Base-by-base conservation (phyloP, 2,113 vertebrate species). In the Loxodonta africana region DNA sequence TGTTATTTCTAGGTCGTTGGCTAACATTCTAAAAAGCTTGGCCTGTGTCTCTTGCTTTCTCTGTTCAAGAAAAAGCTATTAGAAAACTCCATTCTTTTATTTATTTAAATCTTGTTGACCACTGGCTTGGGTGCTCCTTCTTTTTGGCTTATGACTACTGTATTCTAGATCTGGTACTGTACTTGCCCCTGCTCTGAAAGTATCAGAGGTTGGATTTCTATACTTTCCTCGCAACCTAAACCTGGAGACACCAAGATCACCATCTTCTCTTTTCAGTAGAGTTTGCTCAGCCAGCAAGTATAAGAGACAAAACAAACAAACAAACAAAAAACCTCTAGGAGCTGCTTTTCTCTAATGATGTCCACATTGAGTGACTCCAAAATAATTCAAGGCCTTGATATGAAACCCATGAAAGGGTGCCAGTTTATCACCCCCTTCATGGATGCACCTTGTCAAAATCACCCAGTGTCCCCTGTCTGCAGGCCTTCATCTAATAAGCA, bases 291-390 rank as follows among this genome's bases (percentile, higher is more conserved):
- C 30, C n/a, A 90, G 23, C 28, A 83, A 67, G 48, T 85, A 5
- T 41, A 53, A 67, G 37, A 60, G 82, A 21, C 5, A 7, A 14
- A 33, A n/a, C n/a, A 6, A 26, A 51, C 15, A 73, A 65, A 44
- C 3, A 3, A 82, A 41, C 20, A 95, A 84, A 71, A 82, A 33
- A 88, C 78, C 62, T 51, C 20, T 30, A 88, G 53, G 83, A 81
- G 63, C 6, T 83, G 92, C 65, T 96, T 77, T 71, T 15, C n/a
- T 97, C 77, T 97, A 74, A 94, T 76, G 30, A 90, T 90, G 17
- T 69, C 84, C 33, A 63, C 23, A 83, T 8, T 6, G 5, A 84
- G 37, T 83, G 44, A 85, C 18, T 83, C 62, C n/a, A 95, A 80
- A 95, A 83, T 37, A 83, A 74, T 89, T 77, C 62, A 76, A 95